A percentile compares a stretch with the other conserved stretches of the same genome.
Conservation (phyloP, 2,888 invertebrate species). For the Gastracanthus pulcherrimus region DNA sequence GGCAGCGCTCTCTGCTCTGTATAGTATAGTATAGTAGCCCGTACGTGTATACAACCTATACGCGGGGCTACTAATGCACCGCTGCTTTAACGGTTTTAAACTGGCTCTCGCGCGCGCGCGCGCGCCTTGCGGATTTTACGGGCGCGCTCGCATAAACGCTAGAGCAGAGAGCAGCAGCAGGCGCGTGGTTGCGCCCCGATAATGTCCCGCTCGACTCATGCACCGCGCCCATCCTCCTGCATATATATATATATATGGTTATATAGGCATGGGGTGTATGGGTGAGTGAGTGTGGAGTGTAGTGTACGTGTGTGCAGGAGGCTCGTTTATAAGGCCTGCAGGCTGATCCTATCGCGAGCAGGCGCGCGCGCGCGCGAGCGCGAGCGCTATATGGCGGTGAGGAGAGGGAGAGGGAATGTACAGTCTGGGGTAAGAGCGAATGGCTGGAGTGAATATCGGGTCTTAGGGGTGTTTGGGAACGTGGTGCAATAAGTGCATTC, state of each 20-base stretch:
- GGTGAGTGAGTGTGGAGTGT: background rate
- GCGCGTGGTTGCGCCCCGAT: background rate
- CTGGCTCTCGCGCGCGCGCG: no score
- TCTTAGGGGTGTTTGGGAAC: no score
- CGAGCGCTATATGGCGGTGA: background rate
- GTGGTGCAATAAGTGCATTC: no score
- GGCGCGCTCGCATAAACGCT: constrained; percentile 13
- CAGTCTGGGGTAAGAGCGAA: no score
- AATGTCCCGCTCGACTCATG: constrained; percentile 6
- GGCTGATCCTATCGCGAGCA: constrained; percentile 9
- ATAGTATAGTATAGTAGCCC: background rate
- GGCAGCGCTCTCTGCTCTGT: background rate
- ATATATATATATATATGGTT: background rate
- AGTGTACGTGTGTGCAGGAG: background rate
- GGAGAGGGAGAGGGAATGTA: background rate
- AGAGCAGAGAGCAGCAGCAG: background rate
- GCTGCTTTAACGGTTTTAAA: constrained; percentile 40
- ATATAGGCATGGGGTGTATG: background rate
- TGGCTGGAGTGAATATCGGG: no score
- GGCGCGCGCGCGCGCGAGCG: background rate
- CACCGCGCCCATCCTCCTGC: background rate
- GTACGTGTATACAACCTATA: background rate
- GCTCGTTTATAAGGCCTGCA: constrained; percentile 13
- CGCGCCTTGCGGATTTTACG: constrained; percentile 49
- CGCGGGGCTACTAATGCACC: background rate